Conservation (phyloP, 1,140 invertebrate species). For the Cotesia vestalis region DNA sequence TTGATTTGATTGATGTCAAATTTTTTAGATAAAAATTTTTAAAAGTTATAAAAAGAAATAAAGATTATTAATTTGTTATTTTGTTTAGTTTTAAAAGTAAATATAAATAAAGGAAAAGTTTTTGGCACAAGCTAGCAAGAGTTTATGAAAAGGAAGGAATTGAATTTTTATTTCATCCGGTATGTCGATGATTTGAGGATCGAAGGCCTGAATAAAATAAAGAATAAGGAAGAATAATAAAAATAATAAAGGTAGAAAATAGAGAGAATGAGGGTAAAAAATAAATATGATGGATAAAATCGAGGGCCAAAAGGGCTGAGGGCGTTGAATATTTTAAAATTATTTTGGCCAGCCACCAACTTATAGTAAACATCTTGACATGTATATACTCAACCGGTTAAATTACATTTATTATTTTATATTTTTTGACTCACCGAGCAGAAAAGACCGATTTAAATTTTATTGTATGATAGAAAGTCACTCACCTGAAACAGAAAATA, state of each 20-base stretch:
- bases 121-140: constrained; percentile 29
- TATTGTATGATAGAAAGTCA: constrained; percentile 20
- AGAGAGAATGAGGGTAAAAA: background rate
- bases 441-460: background rate
- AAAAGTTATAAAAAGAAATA: background rate
- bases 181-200: constrained; percentile 38
- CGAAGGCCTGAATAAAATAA: constrained; percentile 11
- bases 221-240: background rate
- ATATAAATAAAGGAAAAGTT: constrained; percentile 14
- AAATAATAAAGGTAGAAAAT: too few species aligned
- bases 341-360: constrained; percentile 50
- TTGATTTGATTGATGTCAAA: background rate
- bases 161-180: constrained; percentile 39
- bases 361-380: constrained; percentile 61
- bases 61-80: background rate
- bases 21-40: too few species aligned
- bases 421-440: background rate
- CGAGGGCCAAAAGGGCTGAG: constrained; percentile 18
- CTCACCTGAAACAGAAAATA: constrained; percentile 51
- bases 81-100: background rate
- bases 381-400: constrained; percentile 57
- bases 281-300: constrained; percentile 12
- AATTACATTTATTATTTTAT: constrained; percentile 53
- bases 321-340: constrained; percentile 41
- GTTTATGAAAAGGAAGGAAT: constrained; percentile 39